Percentiles rank a stretch among this genome's conserved stretches.
phyloP scores from a whole-genome alignment of 2,113 vertebrate genomes.

The Lamprologus tigripictilis region DNA sequence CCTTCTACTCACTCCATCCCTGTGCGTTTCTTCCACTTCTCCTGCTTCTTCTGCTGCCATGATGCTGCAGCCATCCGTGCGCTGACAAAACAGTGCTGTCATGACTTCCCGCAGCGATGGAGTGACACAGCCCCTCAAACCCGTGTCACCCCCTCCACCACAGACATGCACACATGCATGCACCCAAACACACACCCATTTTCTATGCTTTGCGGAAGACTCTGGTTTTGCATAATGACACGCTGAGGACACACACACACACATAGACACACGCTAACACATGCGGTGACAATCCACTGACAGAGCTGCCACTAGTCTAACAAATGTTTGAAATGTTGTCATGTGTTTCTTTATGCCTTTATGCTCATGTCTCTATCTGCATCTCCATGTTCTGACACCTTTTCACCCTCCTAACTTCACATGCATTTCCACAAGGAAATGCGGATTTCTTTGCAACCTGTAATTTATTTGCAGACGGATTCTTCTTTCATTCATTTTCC shows the following conservation, averaged over 20 bases:
- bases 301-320: neutral
- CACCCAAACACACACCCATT: neutral
- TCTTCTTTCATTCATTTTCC: neutral
- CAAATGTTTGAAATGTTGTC: neutral
- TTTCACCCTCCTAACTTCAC: neutral
- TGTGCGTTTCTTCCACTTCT: neutral
- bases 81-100: constrained; percentile 54
- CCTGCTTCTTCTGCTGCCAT: constrained; percentile 35
- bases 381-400: neutral
- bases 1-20: neutral
- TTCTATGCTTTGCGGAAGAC: neutral
- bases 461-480: neutral
- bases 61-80: constrained; percentile 50
- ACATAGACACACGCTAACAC: neutral
- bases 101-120: constrained; percentile 53
- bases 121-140: constrained; percentile 51
- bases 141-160: constrained; percentile 14
- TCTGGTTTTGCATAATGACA: constrained; percentile 10
- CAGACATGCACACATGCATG: neutral
- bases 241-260: neutral
- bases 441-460: neutral
- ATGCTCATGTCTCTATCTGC: neutral
- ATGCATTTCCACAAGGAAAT: constrained; percentile 3
- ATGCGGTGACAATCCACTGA: neutral
- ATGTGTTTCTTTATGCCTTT: neutral